Conservation (phyloP, 2,888 invertebrate genomes). For the Drosophila limbata region DNA sequence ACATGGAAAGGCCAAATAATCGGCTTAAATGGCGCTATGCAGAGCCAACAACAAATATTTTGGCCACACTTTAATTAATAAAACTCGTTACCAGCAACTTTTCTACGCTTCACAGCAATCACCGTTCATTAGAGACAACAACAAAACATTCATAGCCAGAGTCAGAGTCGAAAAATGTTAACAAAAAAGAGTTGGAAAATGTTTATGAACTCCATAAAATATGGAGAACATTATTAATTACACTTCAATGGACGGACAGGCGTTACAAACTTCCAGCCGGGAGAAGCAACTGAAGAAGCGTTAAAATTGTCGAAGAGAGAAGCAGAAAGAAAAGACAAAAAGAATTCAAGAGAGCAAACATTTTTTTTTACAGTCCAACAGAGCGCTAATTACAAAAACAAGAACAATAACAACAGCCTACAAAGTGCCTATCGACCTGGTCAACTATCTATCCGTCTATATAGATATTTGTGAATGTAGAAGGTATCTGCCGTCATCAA, state of each 20-base stretch:
- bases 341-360: constrained; percentile 17
- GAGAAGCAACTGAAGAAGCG: constrained; percentile 60
- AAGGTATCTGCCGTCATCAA: constrained; percentile 37
- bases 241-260: constrained; percentile 37
- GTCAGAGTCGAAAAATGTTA: constrained; percentile 12
- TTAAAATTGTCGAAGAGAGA: constrained; percentile 35
- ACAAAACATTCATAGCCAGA: background rate
- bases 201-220: constrained; percentile 27
- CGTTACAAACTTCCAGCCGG: constrained; percentile 51
- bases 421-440: constrained; percentile 29
- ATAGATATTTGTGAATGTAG: background rate
- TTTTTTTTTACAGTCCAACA: constrained; percentile 29
- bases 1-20: constrained; percentile 18
- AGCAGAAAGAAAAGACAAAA: constrained; percentile 10
- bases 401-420: constrained; percentile 61
- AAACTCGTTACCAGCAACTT: constrained; percentile 60
- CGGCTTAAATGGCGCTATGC: constrained; percentile 53
- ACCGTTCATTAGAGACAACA: constrained; percentile 43
- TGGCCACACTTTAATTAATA: constrained; percentile 65
- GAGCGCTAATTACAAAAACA: constrained; percentile 70
- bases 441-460: constrained; percentile 4
- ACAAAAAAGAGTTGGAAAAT: constrained; percentile 27
- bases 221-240: constrained; percentile 68
- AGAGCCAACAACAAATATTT: constrained; percentile 1
- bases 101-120: constrained; percentile 56